Percentiles rank a stretch among this genome's conserved stretches.
Evolutionary conservation across 2,888 invertebrate genomes (phyloP).

Genomic region (Volucella zonaria): DNA sequence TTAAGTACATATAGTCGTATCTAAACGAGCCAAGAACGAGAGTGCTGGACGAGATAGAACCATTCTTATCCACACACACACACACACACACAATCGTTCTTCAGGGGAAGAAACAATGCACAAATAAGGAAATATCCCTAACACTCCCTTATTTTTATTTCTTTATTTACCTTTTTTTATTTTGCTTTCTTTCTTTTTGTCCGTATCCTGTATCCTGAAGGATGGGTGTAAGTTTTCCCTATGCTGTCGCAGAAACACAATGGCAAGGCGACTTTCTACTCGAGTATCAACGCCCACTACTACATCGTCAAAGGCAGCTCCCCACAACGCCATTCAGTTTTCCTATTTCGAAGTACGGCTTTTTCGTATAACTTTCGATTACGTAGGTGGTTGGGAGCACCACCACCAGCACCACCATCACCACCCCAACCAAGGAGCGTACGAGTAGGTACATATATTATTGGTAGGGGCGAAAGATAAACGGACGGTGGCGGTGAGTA

Average conservation of each 20-base stretch:
- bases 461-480: conserved; percentile 16
- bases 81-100: conserved; percentile 59
- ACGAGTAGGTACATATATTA: background rate
- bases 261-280: conserved; percentile 54
- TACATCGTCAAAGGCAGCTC: conserved; percentile 70
- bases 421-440: background rate
- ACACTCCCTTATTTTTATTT: conserved; percentile 68
- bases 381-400: conserved; percentile 51
- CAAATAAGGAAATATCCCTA: conserved; percentile 69
- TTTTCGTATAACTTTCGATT: conserved; percentile 63
- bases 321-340: conserved; percentile 71
- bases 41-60: conserved; percentile 1
- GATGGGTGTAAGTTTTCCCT: conserved; percentile 52
- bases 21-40: conserved; percentile 4
- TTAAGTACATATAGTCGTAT: background rate
- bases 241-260: conserved; percentile 55
- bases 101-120: conserved; percentile 71
- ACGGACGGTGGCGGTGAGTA: conserved; percentile 59
- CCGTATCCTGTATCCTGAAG: conserved; percentile 15
- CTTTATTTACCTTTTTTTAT: conserved; percentile 49
- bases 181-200: conserved; percentile 41
- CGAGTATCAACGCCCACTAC: conserved; percentile 55
- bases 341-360: conserved; percentile 58
- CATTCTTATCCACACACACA: conserved; percentile 44
- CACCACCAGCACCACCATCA: too few species aligned